These are phyloP conservation scores for Colius striatus DNA, from an alignment of 2,113 vertebrate species.

Conservation along the genomic window DNA sequence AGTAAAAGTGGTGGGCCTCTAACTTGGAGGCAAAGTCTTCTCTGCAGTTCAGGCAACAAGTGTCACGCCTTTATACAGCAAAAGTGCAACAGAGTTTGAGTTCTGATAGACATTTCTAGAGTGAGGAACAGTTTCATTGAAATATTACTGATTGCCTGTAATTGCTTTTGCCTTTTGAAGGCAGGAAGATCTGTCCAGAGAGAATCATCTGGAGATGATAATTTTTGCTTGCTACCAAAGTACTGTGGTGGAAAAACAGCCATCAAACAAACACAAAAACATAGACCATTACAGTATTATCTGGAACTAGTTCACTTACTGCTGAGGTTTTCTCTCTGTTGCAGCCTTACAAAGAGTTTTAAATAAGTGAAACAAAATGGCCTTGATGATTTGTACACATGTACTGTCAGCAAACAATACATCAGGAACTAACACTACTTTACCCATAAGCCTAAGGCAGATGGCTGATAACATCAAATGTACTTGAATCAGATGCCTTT, in stretches of 20 bases:
- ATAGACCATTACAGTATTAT: background rate
- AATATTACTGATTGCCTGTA: background rate
- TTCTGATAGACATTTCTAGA: background rate
- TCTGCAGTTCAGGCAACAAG: background rate
- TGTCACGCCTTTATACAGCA: background rate
- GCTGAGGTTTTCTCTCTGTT: background rate
- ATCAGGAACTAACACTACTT: background rate
- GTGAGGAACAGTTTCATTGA: background rate
- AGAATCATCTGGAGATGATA: background rate
- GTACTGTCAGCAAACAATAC: background rate
- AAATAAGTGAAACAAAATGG: conserved; percentile 10
- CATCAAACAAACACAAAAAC: background rate
- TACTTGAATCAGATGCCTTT: conserved; percentile 1
- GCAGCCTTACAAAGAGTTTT: background rate
- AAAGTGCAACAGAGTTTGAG: background rate
- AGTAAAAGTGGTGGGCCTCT: background rate
- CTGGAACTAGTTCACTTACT: conserved; percentile 5
- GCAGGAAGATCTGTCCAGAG: background rate
- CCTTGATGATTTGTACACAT: background rate
- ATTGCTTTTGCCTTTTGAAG: background rate
- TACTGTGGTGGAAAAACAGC: background rate
- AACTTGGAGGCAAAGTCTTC: background rate
- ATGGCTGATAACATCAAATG: conserved; percentile 1
- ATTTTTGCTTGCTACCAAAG: conserved; percentile 25
- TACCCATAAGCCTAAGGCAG: background rate